Evolutionary conservation across 2,888 invertebrate species (phyloP), one percentile per base, ranked within the genome.

Genomic region (Ommatoiulus sabulosus): DNA sequence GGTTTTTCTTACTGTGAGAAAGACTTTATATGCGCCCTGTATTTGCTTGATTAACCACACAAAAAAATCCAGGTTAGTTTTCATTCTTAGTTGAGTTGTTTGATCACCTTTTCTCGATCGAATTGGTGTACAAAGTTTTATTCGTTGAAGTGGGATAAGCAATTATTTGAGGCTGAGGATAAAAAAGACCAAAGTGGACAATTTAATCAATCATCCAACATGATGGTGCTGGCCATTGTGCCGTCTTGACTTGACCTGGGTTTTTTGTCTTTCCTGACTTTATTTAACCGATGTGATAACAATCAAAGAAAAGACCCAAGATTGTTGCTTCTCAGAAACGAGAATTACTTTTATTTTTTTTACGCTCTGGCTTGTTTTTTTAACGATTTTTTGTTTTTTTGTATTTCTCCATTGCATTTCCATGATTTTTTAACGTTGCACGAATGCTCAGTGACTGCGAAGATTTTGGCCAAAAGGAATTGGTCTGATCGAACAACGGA

Each of bases 61-160:
- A 52, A 52, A 52, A 52, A 52, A 52, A 52, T 10, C 52, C 52
- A 52, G 52, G 52, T 52, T 4, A 52, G 52, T 52, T 52, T 52
- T 52, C 52, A 52, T 52, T 52, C 52, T 52, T 52, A 52, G 52
- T 10, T 7, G 52, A 52, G 52, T 10, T 52, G 52, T 52, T 52
- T 10, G 52, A 52, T 8, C 52, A 52, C 52, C 52, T 52, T 52
- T 52, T 52, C 15, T 52, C 15, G 12, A 52, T 52, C 6, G 52
- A 52, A 52, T 52, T 52, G 52, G 2, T 52, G 52, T 52, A 52
- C 52, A 15, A 52, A 52, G 52, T 52, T 52, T 52, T 52, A 52
- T 52, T 52, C 52, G 52, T 52, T 52, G 52, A 52, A 52, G 52
- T 52, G 52, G 52, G 52, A 52, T 52, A 52, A 52, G 52, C 52